phyloP scores from a whole-genome alignment of 2,113 vertebrate species.

The Pycnonotus jocosus region DNA sequence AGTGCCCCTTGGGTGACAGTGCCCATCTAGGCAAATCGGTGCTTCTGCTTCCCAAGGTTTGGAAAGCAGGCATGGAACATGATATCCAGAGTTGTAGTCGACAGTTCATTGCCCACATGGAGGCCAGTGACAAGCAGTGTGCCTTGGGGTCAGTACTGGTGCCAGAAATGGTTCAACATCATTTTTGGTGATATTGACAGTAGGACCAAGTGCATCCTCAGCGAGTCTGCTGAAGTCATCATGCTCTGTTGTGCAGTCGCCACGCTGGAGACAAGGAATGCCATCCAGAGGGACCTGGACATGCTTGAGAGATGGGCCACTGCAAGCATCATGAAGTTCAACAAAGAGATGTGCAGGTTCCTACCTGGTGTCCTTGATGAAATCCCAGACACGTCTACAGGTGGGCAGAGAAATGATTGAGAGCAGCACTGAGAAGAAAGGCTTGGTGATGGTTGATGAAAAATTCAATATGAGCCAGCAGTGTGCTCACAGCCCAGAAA shows the following conservation, averaged over 20 bases:
- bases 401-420: background rate
- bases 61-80: background rate
- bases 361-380: background rate
- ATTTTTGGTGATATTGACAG: background rate
- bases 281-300: background rate
- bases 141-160: background rate
- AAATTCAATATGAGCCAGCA: background rate
- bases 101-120: background rate
- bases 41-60: background rate
- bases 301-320: background rate
- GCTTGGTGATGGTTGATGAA: background rate
- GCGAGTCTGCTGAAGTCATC: background rate
- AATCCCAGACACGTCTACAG: background rate
- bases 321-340: background rate
- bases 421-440: background rate
- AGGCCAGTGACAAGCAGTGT: background rate
- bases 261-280: background rate
- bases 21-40: background rate
- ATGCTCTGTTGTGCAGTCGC: fast-evolving
- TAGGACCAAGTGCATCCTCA: background rate
- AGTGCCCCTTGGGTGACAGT: fast-evolving
- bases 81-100: background rate
- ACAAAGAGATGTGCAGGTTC: background rate
- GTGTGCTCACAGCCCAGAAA: background rate
- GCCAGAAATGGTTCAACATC: background rate